These are phyloP conservation scores for Glomeris maerens DNA, from an alignment of 1,140 invertebrate species.

Conservation along the genomic window DNA sequence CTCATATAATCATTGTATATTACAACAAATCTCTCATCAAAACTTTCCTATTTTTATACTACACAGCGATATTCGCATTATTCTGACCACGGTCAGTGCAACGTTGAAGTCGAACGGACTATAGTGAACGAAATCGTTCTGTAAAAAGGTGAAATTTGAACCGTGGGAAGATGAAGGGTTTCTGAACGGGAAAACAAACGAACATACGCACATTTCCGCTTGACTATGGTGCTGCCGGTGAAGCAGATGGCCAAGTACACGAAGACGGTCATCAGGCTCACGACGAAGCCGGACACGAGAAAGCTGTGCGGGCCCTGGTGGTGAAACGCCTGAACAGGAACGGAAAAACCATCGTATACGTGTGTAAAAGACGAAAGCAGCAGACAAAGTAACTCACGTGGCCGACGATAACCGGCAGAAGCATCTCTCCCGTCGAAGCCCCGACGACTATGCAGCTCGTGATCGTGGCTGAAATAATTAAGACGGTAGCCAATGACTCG, in stretches of 20 bases:
- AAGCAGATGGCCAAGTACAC: conserved; percentile 26
- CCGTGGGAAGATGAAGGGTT: too few species aligned
- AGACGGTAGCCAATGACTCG: neutral
- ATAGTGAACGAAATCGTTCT: too few species aligned
- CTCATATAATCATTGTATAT: too few species aligned
- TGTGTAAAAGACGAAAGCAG: neutral
- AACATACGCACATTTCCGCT: too few species aligned
- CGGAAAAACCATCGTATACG: neutral
- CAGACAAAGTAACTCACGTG: conserved; percentile 27
- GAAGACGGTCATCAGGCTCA: conserved; percentile 26
- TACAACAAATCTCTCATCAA: too few species aligned
- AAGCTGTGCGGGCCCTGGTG: conserved; percentile 28
- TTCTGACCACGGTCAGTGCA: too few species aligned
- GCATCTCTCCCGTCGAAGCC: conserved; percentile 33
- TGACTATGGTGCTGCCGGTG: conserved; percentile 26
- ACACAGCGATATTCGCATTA: too few species aligned
- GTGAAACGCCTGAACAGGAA: conserved; percentile 30
- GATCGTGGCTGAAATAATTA: conserved; percentile 27
- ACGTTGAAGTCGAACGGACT: too few species aligned
- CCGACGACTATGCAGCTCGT: conserved; percentile 32
- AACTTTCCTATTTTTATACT: too few species aligned
- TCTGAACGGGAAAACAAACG: too few species aligned
- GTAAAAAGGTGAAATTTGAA: too few species aligned
- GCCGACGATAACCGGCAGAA: conserved; percentile 34
- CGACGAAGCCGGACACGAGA: conserved; percentile 28